Evolutionary conservation across 2,797 vertebrate species (phyloP).

Genomic region (Hemitrygon akajei): DNA sequence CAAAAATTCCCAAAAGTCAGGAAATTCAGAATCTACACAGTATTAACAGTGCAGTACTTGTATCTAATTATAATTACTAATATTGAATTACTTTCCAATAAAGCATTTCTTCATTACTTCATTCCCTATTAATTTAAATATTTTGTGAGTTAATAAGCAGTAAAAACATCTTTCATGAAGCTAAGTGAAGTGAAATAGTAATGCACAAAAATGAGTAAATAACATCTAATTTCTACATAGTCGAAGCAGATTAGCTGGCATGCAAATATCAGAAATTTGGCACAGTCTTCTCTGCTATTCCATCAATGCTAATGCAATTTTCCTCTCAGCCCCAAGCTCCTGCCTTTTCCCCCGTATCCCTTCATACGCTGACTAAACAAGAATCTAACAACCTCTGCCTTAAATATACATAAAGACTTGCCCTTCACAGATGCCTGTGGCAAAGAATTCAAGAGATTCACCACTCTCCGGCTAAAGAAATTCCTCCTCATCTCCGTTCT

Average conservation of each 20-base stretch:
- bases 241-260: not conserved
- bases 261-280: not conserved
- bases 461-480: too few relatives aligned
- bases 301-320: too few relatives aligned
- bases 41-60: not conserved
- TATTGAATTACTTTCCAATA: not conserved
- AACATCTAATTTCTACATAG: not conserved
- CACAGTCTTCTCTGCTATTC: too few relatives aligned
- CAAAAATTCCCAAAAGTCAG: not conserved
- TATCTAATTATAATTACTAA: not conserved
- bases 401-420: too few relatives aligned
- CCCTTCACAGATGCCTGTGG: too few relatives aligned
- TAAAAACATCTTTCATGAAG: not conserved
- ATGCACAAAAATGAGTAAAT: not conserved
- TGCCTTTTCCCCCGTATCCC: too few relatives aligned
- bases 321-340: too few relatives aligned
- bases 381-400: too few relatives aligned
- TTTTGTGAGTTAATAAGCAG: not conserved
- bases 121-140: not conserved
- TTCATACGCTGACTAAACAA: too few relatives aligned
- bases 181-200: not conserved
- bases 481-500: too few relatives aligned
- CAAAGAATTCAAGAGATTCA: too few relatives aligned
- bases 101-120: not conserved
- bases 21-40: not conserved